Base-by-base conservation (phyloP, 2,797 vertebrate genomes). In the Acanthis flammea region DNA sequence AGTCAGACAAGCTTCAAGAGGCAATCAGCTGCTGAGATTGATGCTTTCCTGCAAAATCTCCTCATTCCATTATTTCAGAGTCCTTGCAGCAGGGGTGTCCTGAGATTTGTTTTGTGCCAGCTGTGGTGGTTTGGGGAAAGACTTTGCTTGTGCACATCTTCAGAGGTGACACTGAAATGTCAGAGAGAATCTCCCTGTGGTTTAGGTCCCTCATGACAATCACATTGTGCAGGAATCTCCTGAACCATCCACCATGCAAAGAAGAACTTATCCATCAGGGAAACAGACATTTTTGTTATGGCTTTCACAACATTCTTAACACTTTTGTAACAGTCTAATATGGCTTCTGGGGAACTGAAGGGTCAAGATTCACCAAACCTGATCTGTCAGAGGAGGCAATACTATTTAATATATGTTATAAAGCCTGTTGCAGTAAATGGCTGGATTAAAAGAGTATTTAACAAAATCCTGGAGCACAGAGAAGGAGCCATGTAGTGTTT, bases 401-500 rank as follows among this genome's bases (percentile, higher is more conserved):
- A 89, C 54, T 50, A 84, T 88, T 94, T 68, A 87, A 75, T 75
- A 70, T 79, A 25, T 63, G 70, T 84, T 71, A 60, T 85, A 93
- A 96, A 83, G 44, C 71, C 89, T 84, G 48, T 79, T 58, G 37
- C 27, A 78, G 39, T 61, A 86, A 83, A 91, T 84, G 81, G 88
- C 28, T 89, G 60, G 31, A 42, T 65, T 63, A 85, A 90, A 96
- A 92, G n/a, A 63, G 24, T 48, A 58, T 88, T 78, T 95, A 93
- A 88, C 83, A 90, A 79, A 96, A 92, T 78, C 0, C 1, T 27
- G 45, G 65, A 86, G 65, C 55, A 73, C 57, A 72, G 86, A 76
- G 79, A 87, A 88, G 95, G 90, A 94, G 58, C 92, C 96, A 86
- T 88, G 90, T 85, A 84, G 95, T 90, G 86, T 53, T 95, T 95